Evolutionary conservation across 2,888 invertebrate species (phyloP).

Genomic region (Perizoma flavofasciatum): DNA sequence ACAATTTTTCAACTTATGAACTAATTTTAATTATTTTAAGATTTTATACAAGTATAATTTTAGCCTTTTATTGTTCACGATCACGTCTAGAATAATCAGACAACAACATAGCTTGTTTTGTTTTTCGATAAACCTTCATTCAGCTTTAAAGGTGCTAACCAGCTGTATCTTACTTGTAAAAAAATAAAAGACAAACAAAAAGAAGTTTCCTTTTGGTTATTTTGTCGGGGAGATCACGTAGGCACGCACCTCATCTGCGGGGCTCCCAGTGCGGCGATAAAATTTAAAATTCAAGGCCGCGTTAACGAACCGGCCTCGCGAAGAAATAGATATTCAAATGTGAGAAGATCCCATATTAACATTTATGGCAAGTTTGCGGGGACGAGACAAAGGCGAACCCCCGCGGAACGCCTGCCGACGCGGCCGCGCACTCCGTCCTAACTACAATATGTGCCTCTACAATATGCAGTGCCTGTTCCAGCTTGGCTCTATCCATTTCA

Average conservation of each 20-base stretch:
- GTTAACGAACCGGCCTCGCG: constrained; percentile 83
- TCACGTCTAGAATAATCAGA: no score
- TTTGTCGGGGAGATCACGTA: constrained; percentile 78
- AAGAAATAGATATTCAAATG: constrained; percentile 85
- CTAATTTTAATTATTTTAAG: no score
- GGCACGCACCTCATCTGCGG: constrained; percentile 82
- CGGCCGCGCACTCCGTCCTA: constrained; percentile 33
- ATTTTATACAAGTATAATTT: no score
- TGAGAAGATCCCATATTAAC: constrained; percentile 83
- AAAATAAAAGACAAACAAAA: constrained; percentile 70
- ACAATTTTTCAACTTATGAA: no score
- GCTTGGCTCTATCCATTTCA: constrained; percentile 24
- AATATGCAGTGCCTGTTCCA: constrained; percentile 52
- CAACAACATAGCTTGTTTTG: no score
- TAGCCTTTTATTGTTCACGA: no score
- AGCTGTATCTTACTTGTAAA: constrained; percentile 52
- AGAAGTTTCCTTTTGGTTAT: constrained; percentile 69
- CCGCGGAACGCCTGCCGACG: constrained; percentile 48
- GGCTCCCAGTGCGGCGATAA: constrained; percentile 78
- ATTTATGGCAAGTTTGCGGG: constrained; percentile 84
- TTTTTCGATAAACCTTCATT: no score
- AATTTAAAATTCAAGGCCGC: constrained; percentile 84
- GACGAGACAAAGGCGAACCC: constrained; percentile 76
- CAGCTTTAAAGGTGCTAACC: no score
- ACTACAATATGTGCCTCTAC: constrained; percentile 50